These are phyloP conservation scores for Heterodera carotae DNA, from an alignment of 1,140 invertebrate species.

Conservation along the genomic window DNA sequence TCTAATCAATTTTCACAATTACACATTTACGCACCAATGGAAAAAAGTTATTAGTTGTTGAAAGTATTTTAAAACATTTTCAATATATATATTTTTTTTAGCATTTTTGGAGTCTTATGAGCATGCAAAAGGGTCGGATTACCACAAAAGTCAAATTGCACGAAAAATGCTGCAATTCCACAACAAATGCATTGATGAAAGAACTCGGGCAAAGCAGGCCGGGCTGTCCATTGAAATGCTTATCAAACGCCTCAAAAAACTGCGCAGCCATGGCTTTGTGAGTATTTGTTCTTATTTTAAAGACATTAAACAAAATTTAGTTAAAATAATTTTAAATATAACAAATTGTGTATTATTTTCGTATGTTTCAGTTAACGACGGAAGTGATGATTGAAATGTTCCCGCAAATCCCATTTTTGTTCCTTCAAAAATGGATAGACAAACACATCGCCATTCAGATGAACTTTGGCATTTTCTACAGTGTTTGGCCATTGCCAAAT, in stretches of 20 bases:
- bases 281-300: background rate
- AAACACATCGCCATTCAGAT: slow-evolving; percentile 2
- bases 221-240: background rate
- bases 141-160: slow-evolving; percentile 2
- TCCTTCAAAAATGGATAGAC: slow-evolving; percentile 11
- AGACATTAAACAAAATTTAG: too few species aligned
- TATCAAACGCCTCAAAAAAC: background rate
- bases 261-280: background rate
- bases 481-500: slow-evolving; percentile 1
- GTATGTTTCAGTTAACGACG: background rate
- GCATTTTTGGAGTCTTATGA: background rate
- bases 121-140: background rate
- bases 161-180: slow-evolving; percentile 4
- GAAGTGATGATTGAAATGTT: background rate
- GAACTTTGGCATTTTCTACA: slow-evolving; percentile 5
- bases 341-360: background rate
- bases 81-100: too few species aligned
- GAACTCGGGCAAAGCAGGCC: background rate
- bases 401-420: slow-evolving; percentile 5
- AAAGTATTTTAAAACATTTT: too few species aligned
- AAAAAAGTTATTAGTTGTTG: too few species aligned
- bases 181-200: slow-evolving; percentile 2
- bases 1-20: background rate
- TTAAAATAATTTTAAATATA: background rate
- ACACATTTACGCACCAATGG: too few species aligned